Percentiles rank a stretch among this genome's conserved stretches.
phyloP scores from a whole-genome alignment of 2,113 vertebrate genomes.

The Sapayoa aenigma region DNA sequence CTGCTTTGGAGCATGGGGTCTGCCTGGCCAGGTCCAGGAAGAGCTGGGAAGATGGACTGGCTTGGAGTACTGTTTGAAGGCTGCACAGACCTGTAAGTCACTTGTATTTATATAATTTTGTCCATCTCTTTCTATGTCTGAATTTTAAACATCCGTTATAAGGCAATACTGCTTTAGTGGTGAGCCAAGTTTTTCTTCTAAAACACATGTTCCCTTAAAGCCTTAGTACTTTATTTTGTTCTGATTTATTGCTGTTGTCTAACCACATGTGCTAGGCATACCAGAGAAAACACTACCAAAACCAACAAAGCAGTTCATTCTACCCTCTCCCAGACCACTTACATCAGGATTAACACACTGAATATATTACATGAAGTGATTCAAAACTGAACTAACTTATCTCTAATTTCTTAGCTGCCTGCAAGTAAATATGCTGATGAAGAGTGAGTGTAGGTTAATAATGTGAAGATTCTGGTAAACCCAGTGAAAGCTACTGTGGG shows the following conservation, averaged over 20 bases:
- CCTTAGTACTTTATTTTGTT: constrained; percentile 57
- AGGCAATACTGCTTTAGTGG: constrained; percentile 64
- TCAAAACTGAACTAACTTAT: constrained; percentile 40
- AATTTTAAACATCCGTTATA: constrained; percentile 66
- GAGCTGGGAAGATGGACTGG: constrained; percentile 33
- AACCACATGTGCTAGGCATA: constrained; percentile 57
- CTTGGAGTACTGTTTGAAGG: constrained; percentile 11
- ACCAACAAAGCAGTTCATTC: not conserved
- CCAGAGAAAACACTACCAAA: constrained; percentile 40
- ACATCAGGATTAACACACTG: constrained; percentile 54
- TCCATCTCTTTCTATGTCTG: constrained; percentile 49
- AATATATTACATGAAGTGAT: constrained; percentile 27
- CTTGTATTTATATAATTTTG: constrained; percentile 54
- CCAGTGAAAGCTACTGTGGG: not conserved
- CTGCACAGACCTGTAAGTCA: constrained; percentile 37
- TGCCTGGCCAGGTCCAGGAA: constrained; percentile 27
- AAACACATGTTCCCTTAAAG: constrained; percentile 69
- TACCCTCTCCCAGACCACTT: not conserved
- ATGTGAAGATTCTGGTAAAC: constrained; percentile 43
- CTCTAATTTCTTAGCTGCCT: constrained; percentile 66
- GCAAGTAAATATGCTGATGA: constrained; percentile 41
- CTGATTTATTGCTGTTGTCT: constrained; percentile 73
- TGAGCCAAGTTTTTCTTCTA: constrained; percentile 67
- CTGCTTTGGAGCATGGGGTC: not conserved
- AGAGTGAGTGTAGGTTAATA: constrained; percentile 50